Evolutionary conservation across 64 coral and sea anemone genomes (phyloP), one percentile per base, ranked within the genome.

Genomic region (Cladopsammia gracilis): DNA sequence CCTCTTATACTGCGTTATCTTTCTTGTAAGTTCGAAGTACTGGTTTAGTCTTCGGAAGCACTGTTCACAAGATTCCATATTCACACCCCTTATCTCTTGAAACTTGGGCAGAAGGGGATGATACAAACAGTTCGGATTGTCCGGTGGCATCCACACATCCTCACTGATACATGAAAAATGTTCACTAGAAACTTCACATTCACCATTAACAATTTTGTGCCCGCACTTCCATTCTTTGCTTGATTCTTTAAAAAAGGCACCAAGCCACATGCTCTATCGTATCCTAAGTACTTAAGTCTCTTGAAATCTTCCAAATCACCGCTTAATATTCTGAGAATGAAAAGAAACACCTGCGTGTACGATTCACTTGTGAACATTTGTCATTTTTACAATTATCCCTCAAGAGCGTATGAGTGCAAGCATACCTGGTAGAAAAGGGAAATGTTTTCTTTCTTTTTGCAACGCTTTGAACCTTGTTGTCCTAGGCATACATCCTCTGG

Each of bases 91-190:
- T 25, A 95, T 90, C 3, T 70, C 64, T 13, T 61, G 1, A 79
- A 95, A 95, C 46, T 66, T 25, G 0, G 86, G 87, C 8, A 95
- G 61, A 20, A n/a, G 18, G 46, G 80, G 88, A 20, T 95, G 89
- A 25, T 73, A 90, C 13, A 18, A 0, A 73, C 94, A 96, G 3
- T 84, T 84, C 0, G 89, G 81, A 58, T 96, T 96, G 9, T 89
- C 67, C 4, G 75, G 94, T 20, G 94, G 89, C 89, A 95, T 96
- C 22, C 85, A 96, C 13, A 88, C 89, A 6, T 69, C 46, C 18
- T 96, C 90, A 22, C 76, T 96, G 89, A 92, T 2, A 92, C 95
- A 89, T 96, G 95, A 51, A 92, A 96, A 48, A 96, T 96, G 52
- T 96, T 89, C 0, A 96, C 95, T 70, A 96, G 45, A 49, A 92